Evolutionary conservation across 64 coral and sea anemone species (phyloP), one percentile per base, ranked within the genome.

Genomic region (Stichodactyla helianthus): DNA sequence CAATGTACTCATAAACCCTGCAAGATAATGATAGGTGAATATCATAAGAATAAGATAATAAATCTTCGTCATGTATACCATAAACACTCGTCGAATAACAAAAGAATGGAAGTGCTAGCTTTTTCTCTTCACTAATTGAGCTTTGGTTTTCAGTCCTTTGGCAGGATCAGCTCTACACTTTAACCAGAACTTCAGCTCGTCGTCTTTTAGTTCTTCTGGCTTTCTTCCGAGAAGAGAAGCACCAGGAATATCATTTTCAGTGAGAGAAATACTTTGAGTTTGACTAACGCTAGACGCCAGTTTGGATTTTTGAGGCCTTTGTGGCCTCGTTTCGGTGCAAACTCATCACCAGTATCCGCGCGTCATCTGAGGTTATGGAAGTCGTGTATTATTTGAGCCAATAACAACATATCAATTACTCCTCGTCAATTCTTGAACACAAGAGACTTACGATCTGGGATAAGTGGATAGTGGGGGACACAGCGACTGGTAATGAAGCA

Each of bases 111-210:
- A n/a, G n/a, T n/a, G n/a, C n/a, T 80, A 62, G 52, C 52, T 55
- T 84, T 16, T 55, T 55, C 77, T 10, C 52, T 86, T 91, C 16
- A 91, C 84, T 18, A 91, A 82, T 57, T 91, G 56, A 57, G 82
- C 88, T 90, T 91, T 91, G 50, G 89, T 91, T 50, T 91, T 91
- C 57, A 86, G 54, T 18, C 84, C 89, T 81, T 91, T 91, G 6
- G 25, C 53, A 25, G 83, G 18, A 81, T 91, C 68, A 11, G 71
- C 89, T 13, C 71, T 61, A 56, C 89, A 91, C 71, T 86, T 91
- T 7, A 86, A 54, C 89, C 89, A 91, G 17, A 91, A 80, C 51
- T 59, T 61, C 17, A 91, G 57, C 77, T 86, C 83, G 12, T 27
- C 31, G 64, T 55, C 77, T 89, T 67, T 71, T 27, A 89, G 44